Conservation (phyloP, 1,140 invertebrate species). For the Drosophila ercepeae region DNA sequence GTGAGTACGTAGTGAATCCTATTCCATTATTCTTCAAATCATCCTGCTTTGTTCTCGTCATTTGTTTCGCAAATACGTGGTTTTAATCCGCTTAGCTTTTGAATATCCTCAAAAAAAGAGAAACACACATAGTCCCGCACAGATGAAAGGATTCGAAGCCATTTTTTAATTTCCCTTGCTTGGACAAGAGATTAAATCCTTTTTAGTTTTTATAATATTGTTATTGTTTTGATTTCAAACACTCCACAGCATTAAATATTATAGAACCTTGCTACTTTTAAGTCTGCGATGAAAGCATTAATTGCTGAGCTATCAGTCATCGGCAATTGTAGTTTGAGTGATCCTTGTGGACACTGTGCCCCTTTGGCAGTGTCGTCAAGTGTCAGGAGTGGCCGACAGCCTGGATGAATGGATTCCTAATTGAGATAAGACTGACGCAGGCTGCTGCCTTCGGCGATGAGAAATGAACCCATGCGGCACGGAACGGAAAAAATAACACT, state of each 20-base stretch:
- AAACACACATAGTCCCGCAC: no score
- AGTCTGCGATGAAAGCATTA: neutral
- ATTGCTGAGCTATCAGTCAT: conserved; percentile 21
- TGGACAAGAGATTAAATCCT: neutral
- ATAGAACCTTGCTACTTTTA: neutral
- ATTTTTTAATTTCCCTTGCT: neutral
- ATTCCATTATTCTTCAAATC: neutral
- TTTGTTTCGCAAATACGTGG: conserved; percentile 24
- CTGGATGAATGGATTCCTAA: conserved; percentile 68
- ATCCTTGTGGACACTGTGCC: conserved; percentile 10
- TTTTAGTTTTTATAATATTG: neutral
- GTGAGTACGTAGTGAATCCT: neutral
- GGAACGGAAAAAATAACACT: conserved; percentile 39
- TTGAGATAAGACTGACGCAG: conserved; percentile 70
- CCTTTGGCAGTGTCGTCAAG: conserved; percentile 29
- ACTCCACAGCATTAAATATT: no score
- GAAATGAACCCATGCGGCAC: conserved; percentile 47
- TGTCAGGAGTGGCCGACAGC: conserved; percentile 46
- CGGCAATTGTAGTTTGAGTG: neutral
- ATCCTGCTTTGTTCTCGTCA: conserved; percentile 6
- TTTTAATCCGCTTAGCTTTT: conserved; percentile 29
- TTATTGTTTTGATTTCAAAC: neutral
- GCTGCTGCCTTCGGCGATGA: conserved; percentile 47
- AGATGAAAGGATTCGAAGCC: neutral
- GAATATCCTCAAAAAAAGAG: neutral